A percentile compares a stretch with the other conserved stretches of the same genome.
These are phyloP conservation scores for Halocynthia roretzi DNA, from an alignment of 23 tunicate species.

Conservation along the genomic window DNA sequence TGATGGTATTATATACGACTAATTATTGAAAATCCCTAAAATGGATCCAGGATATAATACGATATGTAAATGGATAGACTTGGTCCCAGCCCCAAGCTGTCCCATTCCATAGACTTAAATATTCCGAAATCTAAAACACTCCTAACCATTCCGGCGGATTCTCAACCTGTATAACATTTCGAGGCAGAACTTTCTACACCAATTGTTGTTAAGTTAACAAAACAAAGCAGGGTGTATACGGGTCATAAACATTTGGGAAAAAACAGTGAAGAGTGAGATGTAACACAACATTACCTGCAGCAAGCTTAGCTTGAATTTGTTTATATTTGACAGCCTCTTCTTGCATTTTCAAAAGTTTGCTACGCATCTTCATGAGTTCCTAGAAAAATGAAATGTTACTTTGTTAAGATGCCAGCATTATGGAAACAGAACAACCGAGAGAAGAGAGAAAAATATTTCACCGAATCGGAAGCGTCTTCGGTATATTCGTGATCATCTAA, in stretches of 20 bases:
- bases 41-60: no score
- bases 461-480: neutral
- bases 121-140: no score
- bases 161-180: no score
- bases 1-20: no score
- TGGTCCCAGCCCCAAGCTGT: no score
- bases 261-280: neutral
- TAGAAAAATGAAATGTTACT: neutral
- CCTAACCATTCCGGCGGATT: no score
- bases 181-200: no score
- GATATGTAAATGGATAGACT: no score
- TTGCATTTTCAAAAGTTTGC: constrained; percentile 55
- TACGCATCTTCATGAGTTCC: constrained; percentile 55
- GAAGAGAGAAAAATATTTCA: neutral
- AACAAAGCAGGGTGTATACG: no score
- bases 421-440: neutral
- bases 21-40: no score
- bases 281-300: neutral
- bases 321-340: constrained; percentile 61
- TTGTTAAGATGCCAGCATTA: neutral
- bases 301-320: constrained; percentile 52
- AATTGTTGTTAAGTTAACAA: no score
- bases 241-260: neutral
- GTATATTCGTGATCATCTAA: constrained; percentile 7
- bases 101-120: no score